Evolutionary conservation across 2,888 invertebrate genomes (phyloP).

Genomic region (Macaria notata): DNA sequence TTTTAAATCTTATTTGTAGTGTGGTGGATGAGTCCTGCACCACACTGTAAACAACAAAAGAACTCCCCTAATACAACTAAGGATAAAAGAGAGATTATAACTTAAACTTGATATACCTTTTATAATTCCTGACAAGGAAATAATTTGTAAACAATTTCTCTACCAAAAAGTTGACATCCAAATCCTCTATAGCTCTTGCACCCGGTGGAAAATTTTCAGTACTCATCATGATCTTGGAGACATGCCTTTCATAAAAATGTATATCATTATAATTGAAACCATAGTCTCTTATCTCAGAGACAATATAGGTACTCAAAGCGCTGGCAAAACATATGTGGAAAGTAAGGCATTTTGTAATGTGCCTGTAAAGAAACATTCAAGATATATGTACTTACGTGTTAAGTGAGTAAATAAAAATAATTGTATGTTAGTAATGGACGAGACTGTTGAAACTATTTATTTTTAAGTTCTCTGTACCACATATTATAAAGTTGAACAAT

Average conservation of each 20-base stretch:
- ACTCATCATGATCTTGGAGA: constrained; percentile 52
- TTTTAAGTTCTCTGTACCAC: no score
- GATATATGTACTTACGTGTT: no score
- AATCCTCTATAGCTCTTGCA: constrained; percentile 42
- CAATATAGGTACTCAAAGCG: constrained; percentile 44
- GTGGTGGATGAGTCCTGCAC: no score
- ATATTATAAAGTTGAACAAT: no score
- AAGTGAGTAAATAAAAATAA: no score
- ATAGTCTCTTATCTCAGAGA: constrained; percentile 20
- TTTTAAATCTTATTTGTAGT: no score
- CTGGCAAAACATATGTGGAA: constrained; percentile 52
- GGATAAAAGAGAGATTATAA: no score
- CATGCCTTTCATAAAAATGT: constrained; percentile 36
- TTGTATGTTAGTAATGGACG: no score
- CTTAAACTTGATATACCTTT: no score
- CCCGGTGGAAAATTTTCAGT: constrained; percentile 67
- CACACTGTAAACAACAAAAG: no score
- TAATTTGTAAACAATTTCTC: constrained; percentile 37
- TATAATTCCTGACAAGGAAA: constrained; percentile 17
- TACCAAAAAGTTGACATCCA: constrained; percentile 46
- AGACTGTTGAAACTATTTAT: no score
- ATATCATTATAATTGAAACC: constrained; percentile 30
- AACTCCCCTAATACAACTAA: no score
- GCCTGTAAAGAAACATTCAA: constrained; percentile 44
- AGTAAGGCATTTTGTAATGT: constrained; percentile 49